phyloP scores from a whole-genome alignment of 2,797 vertebrate species.

The Protosalanx chinensis region DNA sequence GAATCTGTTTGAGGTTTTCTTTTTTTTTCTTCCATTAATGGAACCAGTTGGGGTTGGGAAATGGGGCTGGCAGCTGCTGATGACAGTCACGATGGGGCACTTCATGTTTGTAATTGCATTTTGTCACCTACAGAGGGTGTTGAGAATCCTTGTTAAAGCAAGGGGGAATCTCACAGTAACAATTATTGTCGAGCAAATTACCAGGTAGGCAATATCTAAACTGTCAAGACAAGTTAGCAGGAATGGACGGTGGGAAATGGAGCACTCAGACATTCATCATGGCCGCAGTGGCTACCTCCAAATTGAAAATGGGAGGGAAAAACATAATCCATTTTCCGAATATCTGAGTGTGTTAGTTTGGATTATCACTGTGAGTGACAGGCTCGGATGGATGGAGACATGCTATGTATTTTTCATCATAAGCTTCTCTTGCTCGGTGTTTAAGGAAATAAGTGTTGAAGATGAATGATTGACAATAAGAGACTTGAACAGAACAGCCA shows the following conservation, averaged over 20 bases:
- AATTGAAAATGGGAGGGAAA: conserved; percentile 84
- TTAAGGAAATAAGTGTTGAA: conserved; percentile 42
- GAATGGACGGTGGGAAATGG: conserved; percentile 88
- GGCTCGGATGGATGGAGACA: conserved; percentile 68
- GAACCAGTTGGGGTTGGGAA: conserved; percentile 73
- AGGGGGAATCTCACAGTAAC: conserved; percentile 86
- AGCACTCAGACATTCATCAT: conserved; percentile 95
- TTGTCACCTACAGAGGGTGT: conserved; percentile 99
- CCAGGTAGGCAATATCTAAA: conserved; percentile 93
- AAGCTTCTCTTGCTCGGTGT: conserved; percentile 33
- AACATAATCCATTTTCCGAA: conserved; percentile 80
- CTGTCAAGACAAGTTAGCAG: conserved; percentile 96
- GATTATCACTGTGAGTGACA: conserved; percentile 77
- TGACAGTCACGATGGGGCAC: conserved; percentile 75
- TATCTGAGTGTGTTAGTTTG: conserved; percentile 78
- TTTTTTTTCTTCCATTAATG: conserved; percentile 78
- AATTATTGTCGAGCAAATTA: conserved; percentile 96
- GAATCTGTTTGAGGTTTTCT: conserved; percentile 72
- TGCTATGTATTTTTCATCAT: conserved; percentile 56
- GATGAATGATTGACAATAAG: conserved; percentile 53
- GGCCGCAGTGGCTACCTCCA: conserved; percentile 79
- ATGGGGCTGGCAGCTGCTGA: conserved; percentile 83
- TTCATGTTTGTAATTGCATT: conserved; percentile 95
- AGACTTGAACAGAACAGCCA: conserved; percentile 17
- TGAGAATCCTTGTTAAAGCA: conserved; percentile 95